These are phyloP conservation scores for Frankliniella intonsa DNA, from an alignment of 2,888 invertebrate genomes.

Conservation along the genomic window DNA sequence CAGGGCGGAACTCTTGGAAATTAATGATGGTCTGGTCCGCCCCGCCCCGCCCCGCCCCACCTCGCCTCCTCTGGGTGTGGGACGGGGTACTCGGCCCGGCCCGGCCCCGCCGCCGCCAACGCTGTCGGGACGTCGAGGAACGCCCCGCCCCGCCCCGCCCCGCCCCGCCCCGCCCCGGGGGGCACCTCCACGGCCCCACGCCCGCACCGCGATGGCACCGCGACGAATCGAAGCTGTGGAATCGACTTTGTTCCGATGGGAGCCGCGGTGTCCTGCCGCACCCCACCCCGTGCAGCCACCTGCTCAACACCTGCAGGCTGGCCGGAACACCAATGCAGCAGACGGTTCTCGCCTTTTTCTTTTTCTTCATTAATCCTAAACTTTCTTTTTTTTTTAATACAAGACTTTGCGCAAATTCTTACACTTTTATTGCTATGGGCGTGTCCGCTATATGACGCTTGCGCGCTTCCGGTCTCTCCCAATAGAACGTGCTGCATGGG, in stretches of 20 bases:
- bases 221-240: neutral
- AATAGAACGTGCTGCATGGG: too few relatives aligned
- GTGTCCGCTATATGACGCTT: too few relatives aligned
- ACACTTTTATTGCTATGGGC: too few relatives aligned
- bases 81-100: neutral
- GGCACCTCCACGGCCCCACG: neutral
- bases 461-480: too few relatives aligned
- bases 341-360: too few relatives aligned
- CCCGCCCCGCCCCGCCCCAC: neutral
- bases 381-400: too few relatives aligned
- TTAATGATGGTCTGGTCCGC: neutral
- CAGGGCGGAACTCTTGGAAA: slow-evolving; percentile 2
- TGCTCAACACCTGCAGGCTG: neutral
- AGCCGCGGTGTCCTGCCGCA: neutral
- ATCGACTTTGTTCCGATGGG: too few relatives aligned
- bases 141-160: neutral
- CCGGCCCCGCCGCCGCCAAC: neutral
- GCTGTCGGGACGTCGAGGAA: too few relatives aligned
- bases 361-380: too few relatives aligned
- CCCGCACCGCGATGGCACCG: neutral
- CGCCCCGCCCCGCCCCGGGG: neutral
- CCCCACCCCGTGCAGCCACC: neutral
- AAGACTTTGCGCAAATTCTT: too few relatives aligned
- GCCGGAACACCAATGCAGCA: neutral
- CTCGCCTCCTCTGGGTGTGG: neutral